Conservation (phyloP, 1,140 invertebrate genomes). For the Sitodiplosis mosellana region DNA sequence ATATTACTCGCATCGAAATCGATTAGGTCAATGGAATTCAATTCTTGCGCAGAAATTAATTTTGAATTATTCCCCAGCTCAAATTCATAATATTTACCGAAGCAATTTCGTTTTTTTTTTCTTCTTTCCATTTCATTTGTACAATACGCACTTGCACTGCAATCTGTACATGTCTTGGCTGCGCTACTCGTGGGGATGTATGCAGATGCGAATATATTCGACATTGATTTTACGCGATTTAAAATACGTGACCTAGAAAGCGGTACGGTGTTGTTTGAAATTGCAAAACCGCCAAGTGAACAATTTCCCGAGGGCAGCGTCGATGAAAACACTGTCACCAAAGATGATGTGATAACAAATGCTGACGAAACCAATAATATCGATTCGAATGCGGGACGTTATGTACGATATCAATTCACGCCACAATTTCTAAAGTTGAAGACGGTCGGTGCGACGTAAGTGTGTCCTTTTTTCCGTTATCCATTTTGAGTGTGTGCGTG, state of each 20-base stretch:
- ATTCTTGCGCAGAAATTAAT: no score
- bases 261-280: constrained; percentile 87
- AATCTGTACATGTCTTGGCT: no score
- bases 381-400: constrained; percentile 82
- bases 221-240: constrained; percentile 96
- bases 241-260: constrained; percentile 92
- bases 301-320: constrained; percentile 34
- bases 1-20: no score
- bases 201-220: constrained; percentile 84
- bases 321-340: constrained; percentile 36
- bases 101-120: no score
- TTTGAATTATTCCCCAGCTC: no score
- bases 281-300: constrained; percentile 70
- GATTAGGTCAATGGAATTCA: no score
- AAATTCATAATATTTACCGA: no score
- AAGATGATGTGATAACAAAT: constrained; percentile 38
- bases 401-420: constrained; percentile 94
- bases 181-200: no score
- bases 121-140: no score
- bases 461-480: constrained; percentile 11
- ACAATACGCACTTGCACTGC: no score
- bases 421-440: constrained; percentile 89
- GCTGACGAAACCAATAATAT: constrained; percentile 38
- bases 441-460: constrained; percentile 89
- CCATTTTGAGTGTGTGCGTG: no score